A percentile compares a stretch with the other conserved stretches of the same genome.
These are phyloP conservation scores for Antechinus stuartii DNA, from an alignment of 2,113 vertebrate genomes.

Conservation along the genomic window DNA sequence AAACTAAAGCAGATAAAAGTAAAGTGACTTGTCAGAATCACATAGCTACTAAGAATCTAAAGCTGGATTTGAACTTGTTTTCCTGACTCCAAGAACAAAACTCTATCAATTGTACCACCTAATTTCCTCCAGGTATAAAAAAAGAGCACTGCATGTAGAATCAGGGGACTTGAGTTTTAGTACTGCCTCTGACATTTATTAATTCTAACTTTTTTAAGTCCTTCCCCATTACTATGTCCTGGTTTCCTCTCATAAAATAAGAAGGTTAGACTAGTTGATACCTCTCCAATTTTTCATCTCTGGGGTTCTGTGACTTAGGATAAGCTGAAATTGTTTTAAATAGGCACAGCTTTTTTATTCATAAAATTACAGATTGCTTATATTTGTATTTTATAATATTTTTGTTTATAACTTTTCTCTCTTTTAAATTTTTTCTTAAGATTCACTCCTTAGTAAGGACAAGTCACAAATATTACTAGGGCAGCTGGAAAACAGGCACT, in stretches of 20 bases:
- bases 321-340: background rate
- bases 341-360: background rate
- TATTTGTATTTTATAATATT: background rate
- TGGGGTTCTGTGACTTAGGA: background rate
- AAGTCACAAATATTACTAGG: background rate
- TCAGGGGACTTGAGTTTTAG: background rate
- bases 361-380: background rate
- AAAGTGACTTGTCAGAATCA: background rate
- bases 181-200: background rate
- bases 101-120: background rate
- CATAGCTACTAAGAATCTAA: background rate
- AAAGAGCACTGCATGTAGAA: background rate
- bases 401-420: background rate
- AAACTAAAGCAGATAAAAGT: background rate
- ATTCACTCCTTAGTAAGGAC: background rate
- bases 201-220: background rate
- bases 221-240: background rate
- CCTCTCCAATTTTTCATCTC: background rate
- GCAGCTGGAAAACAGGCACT: background rate
- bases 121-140: background rate
- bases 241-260: background rate
- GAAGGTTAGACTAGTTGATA: background rate
- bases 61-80: background rate
- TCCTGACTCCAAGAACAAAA: background rate
- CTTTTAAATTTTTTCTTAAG: background rate